Base-by-base conservation (phyloP, 2,797 vertebrate genomes). In the Arvicola amphibius region DNA sequence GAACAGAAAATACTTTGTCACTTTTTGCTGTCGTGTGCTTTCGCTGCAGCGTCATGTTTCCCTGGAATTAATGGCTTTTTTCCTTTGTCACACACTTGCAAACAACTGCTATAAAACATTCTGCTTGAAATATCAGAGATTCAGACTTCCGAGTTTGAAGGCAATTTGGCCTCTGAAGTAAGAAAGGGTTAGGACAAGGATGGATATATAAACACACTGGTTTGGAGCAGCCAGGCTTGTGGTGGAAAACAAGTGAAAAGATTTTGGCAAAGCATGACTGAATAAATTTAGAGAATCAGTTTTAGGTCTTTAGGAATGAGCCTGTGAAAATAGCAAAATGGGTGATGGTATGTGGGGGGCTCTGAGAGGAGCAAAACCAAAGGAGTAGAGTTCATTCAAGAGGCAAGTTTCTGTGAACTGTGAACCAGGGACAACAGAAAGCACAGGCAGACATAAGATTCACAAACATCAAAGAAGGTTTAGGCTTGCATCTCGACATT, bases 291-390 rank as follows among this genome's bases (percentile, higher is more conserved):
- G 46, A 89, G 78, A 84, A 78, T 19, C 88, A 63, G 78, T 65
- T 90, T 88, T 78, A 37, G 9, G 59, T 91, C 59, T 85, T 94
- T 92, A 90, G 83, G 32, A 73, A 34, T 25, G 59, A 96, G 13
- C 13, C 37, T 10, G 25, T 80, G 40, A 56, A 80, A 67, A 23
- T 23, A 65, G 48, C 84, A 92, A n/a, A 92, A 88, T 83, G 21
- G 34, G 21, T 51, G 61, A 14, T 59, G 32, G 11, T 34, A 1
- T 23, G 2, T 79, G n/a, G 0, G 32, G 67, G 32, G 83, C 25
- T 78, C 80, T 9, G 73, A 74, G 6, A 65, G 79, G n/a, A 67
- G 7, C 23, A 12, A 80, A 96, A 53, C 67, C 25, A 73, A 69
- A n/a, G 56, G 32, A 69, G 67, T 9, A 1, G 6, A 25, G n/a